phyloP scores from a whole-genome alignment of 1,140 invertebrate species.

The Nasonia vitripennis region DNA sequence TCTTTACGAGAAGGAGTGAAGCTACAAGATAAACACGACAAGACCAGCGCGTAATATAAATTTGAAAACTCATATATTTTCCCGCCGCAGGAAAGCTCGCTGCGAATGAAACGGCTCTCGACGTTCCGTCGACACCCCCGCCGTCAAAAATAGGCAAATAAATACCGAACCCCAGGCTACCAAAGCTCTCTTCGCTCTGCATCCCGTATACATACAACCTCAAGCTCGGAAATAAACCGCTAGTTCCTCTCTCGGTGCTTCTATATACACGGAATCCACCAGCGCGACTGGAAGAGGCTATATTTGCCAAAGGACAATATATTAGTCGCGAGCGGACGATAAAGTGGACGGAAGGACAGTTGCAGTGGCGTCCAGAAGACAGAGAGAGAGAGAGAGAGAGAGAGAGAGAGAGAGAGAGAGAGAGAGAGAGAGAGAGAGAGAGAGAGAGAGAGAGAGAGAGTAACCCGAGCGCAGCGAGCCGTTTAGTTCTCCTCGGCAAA shows the following conservation, averaged over 20 bases:
- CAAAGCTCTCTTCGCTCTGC: neutral
- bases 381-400: neutral
- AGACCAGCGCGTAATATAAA: too few relatives aligned
- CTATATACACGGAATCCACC: neutral
- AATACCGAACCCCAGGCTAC: neutral
- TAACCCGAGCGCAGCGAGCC: neutral
- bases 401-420: neutral
- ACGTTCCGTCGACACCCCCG: too few relatives aligned
- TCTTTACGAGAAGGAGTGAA: too few relatives aligned
- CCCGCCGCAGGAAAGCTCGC: neutral
- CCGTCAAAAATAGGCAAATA: neutral
- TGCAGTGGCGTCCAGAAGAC: neutral
- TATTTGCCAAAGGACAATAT: constrained; percentile 34
- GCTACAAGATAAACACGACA: too few relatives aligned
- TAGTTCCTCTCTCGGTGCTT: neutral
- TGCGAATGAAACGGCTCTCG: neutral
- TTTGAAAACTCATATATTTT: too few relatives aligned
- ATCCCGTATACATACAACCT: neutral
- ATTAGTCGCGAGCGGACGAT: constrained; percentile 22
- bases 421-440: neutral
- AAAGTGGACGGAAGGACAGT: neutral
- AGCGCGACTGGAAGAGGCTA: neutral
- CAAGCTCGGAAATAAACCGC: neutral
- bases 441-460: neutral
- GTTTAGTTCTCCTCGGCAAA: constrained; percentile 11